Base-by-base conservation (phyloP, 2,888 invertebrate genomes). In the Cosmorhoe ocellata region DNA sequence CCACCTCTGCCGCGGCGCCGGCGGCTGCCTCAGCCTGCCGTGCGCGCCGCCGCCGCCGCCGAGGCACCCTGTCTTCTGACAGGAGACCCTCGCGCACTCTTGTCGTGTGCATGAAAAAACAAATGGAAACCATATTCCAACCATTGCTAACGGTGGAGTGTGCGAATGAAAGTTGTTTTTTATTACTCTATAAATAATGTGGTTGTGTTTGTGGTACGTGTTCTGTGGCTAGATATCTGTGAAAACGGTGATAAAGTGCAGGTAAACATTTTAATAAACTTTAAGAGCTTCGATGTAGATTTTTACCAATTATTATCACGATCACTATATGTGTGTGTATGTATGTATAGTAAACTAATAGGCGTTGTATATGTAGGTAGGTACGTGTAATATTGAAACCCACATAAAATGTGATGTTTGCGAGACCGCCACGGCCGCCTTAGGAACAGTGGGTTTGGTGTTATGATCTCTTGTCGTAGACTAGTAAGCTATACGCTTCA, bases 31-130 rank as follows among this genome's bases (percentile, higher is more conserved):
- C 46, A 73, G 67, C 51, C 74, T 83, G 9, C 79, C 83, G 56
- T 81, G 83, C 67, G 81, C 84, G 38, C 61, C 54, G 0, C 57
- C 84, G 57, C 75, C 69, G 34, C 64, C 65, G 45, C 70, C 68
- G 38, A 71, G 64, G 27, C 77, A 71, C 12, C 76, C 74, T 47
- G 71, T 72, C 66, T 84, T 84, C 71, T 86, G 84, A 85, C 85
- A 71, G 67, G 76, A 76, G 59, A 64, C 71, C 34, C 59, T 41
- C 43, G 40, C 76, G 71, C 79, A 60, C 70, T 76, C 84, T 51
- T 86, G 86, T 65, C 81, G 69, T 47, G 54, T 84, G 44, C 86
- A 87, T 61, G 83, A 87, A 66, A 88, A 88, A 67, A 77, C 81
- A 71, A 86, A 89, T 56, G 87, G 86, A 48, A 80, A 80, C 63